Conservation (phyloP, 1,140 invertebrate genomes). For the Bursaphelenchus mucronatus region DNA sequence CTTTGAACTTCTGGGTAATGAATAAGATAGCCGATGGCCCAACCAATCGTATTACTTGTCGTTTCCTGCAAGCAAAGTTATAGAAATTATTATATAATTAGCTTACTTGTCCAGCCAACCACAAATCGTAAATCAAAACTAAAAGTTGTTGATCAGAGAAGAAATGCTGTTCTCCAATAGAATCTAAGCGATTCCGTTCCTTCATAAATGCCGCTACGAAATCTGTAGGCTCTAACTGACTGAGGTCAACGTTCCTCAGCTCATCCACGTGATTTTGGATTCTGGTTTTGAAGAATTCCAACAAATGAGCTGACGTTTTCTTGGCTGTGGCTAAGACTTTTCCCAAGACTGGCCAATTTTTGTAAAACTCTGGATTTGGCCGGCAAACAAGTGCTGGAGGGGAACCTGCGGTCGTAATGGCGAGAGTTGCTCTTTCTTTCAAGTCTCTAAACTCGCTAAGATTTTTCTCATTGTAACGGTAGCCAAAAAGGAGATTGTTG, state of each 20-base stretch:
- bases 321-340: too few species aligned
- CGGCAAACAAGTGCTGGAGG: too few species aligned
- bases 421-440: too few species aligned
- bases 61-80: background rate
- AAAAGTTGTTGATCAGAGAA: constrained; percentile 11
- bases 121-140: constrained; percentile 11
- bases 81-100: too few species aligned
- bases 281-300: too few species aligned
- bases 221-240: constrained; percentile 11
- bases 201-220: constrained; percentile 19
- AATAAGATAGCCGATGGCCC: constrained; percentile 8
- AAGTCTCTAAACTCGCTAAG: too few species aligned
- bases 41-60: constrained; percentile 11
- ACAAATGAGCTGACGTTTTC: too few species aligned
- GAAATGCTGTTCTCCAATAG: constrained; percentile 13
- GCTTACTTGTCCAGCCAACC: constrained; percentile 18
- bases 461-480: constrained; percentile 1
- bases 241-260: too few species aligned
- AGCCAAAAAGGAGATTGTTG: constrained; percentile 9
- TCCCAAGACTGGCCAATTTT: too few species aligned
- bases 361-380: too few species aligned
- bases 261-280: too few species aligned
- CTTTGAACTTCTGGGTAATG: constrained; percentile 5
- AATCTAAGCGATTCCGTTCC: constrained; percentile 9
- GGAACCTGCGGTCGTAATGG: too few species aligned